Conservation (phyloP, 2,888 invertebrate genomes). For the Diarsia dahlii region DNA sequence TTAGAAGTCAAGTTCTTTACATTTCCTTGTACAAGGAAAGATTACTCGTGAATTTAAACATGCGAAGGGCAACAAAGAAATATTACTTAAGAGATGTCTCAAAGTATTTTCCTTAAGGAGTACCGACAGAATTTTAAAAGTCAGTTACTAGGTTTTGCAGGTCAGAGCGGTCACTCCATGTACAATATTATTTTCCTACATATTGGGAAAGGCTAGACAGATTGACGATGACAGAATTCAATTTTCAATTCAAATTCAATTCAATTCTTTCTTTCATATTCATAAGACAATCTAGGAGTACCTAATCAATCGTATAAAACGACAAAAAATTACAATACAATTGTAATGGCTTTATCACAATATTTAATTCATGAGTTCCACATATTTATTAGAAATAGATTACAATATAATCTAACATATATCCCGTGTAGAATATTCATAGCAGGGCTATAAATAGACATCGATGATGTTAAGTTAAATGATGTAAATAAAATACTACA, state of each 20-base stretch:
- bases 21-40: neutral
- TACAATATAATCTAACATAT: constrained; percentile 29
- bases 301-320: neutral
- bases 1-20: neutral
- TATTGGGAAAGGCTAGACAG: too few relatives aligned
- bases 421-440: constrained; percentile 50
- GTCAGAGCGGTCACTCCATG: neutral
- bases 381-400: constrained; percentile 47
- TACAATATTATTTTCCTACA: neutral
- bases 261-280: too few relatives aligned
- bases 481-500: constrained; percentile 62
- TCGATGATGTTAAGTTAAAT: constrained; percentile 46
- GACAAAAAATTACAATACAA: neutral
- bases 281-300: too few relatives aligned
- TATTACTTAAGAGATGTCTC: neutral
- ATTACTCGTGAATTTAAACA: too few relatives aligned
- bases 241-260: too few relatives aligned
- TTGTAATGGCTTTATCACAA: neutral
- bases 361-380: constrained; percentile 37
- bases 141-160: neutral
- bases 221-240: too few relatives aligned
- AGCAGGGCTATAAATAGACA: constrained; percentile 52
- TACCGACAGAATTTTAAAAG: neutral
- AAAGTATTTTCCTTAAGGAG: neutral
- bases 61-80: neutral